phyloP scores from a whole-genome alignment of 2,888 invertebrate species.

The Dexiosoma caninum region DNA sequence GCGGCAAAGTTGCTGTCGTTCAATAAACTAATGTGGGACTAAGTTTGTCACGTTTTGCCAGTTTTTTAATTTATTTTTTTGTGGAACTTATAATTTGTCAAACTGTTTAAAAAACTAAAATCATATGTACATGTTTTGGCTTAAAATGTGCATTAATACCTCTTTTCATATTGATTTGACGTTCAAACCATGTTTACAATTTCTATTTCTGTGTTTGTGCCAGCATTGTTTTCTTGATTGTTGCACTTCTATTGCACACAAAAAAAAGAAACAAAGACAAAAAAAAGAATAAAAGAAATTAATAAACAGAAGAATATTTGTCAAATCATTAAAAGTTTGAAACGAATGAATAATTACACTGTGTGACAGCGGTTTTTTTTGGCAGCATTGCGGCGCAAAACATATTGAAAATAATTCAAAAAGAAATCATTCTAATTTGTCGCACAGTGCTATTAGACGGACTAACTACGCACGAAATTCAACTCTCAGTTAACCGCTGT shows the following conservation, averaged over 20 bases:
- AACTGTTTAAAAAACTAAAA: not conserved
- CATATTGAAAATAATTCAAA: no score
- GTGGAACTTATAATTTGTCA: not conserved
- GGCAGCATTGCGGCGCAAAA: no score
- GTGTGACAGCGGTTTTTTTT: no score
- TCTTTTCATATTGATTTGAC: not conserved
- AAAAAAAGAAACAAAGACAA: not conserved
- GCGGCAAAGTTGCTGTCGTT: no score
- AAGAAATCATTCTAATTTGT: no score
- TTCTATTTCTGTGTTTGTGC: not conserved
- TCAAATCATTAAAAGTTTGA: conserved; percentile 3
- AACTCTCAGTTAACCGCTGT: not conserved
- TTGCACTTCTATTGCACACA: not conserved
- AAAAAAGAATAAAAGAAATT: no score
- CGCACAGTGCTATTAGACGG: no score
- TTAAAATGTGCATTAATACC: not conserved
- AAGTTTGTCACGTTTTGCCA: no score
- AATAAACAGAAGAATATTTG: conserved; percentile 32
- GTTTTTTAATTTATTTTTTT: no score
- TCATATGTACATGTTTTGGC: conserved; percentile 5
- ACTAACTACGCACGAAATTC: not conserved
- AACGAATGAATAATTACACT: conserved; percentile 18
- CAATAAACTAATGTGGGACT: no score
- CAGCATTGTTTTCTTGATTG: not conserved
- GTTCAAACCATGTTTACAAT: not conserved